Evolutionary conservation across 2,888 invertebrate species (phyloP), one percentile per base, ranked within the genome.

Genomic region (Lasioglossum calceatum): DNA sequence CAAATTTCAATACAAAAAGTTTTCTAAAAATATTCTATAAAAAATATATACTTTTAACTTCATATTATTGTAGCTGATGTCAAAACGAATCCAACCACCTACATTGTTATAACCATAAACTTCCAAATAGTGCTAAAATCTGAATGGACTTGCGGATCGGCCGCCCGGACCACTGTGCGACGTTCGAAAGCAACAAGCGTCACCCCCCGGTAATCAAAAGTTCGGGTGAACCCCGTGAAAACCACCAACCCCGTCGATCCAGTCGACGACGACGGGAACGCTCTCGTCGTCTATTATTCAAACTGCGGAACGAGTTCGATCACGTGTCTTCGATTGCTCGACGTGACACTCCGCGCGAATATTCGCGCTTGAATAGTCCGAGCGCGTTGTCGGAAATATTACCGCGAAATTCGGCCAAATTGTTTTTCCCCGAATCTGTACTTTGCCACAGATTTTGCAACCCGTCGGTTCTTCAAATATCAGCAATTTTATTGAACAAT

Each of bases 111-210:
- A 47, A 16, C 4, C 4, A 4, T 47, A 47, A 47, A 47, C 16
- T 47, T 16, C 16, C 14, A 47, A 16, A 47, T 47, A 47, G 14
- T 16, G 14, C 0, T 47, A 16, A 47, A 47, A 47, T 16, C 4
- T 47, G 4, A 47, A 47, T 47, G 16, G 4, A 47, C 47, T 19
- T 42, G 42, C 10, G 10, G 42, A 42, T 42, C 42, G 42, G 42
- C 42, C 42, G 42, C 42, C 42, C 12, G 42, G 42, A 42, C 42
- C 39, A 42, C 7, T 42, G 42, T 3, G n/a, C 10, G 12, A 58
- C 61, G 16, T 70, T 19, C n/a, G 39, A 47, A 70, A 50, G 36
- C 47, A 50, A 78, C 77, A 39, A 70, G 50, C 27, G 39, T 47
- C 23, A 8, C 10, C 19, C 19, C 14, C 7, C 27, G 47, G 8